Base-by-base conservation (phyloP, 2,888 invertebrate species). In the Amiota communis region DNA sequence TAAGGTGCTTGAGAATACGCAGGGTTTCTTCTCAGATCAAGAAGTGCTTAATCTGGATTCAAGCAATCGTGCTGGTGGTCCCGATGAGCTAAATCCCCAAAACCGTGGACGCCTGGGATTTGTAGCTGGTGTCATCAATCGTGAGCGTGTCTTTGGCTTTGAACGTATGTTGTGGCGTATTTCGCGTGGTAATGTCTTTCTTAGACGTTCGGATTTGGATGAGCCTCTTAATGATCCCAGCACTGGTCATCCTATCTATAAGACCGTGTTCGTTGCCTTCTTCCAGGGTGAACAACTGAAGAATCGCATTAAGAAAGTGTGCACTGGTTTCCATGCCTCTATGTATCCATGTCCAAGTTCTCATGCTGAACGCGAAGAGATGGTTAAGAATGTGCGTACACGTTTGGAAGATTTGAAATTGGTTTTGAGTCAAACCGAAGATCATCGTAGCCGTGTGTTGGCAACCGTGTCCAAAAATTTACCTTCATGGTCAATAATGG, bases 1-100 rank as follows among this genome's bases (percentile, higher is more conserved):
- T 78, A 97, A 98, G 88, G 98, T 99, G 53, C 91, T 99, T 74
- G 95, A 96, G 89, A 98, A 97, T 90, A 98, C 98, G 0, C 97
- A 98, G 78, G 87, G 88, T 51, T 90, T 90, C 78, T 90, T 90
- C 77, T 89, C 89, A 20, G 89, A 90, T 64, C 90, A 90, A 78
- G 90, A 89, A 74, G 88, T 89, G 8, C 82, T 89, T 15, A 89
- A 89, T 75, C 78, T 89, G 74, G 90, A 90, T 71, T 86, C 89
- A 8, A 95, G 94, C 88, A 95, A 96, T 68, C 95, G 96, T 88
- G 95, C 96, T 88, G 92, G 92, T 17, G 92, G 91, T 79, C 76
- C 74, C 8, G 85, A 85, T 64, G 88, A 88, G 20, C 83, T 85
- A 1, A 78, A 75, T 8, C 82, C 86, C 1, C 85, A 85, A 76